A percentile compares a stretch with the other conserved stretches of the same genome.
These are phyloP conservation scores for Cynopterus brachyotis DNA, from an alignment of 2,113 vertebrate species.

Conservation along the genomic window DNA sequence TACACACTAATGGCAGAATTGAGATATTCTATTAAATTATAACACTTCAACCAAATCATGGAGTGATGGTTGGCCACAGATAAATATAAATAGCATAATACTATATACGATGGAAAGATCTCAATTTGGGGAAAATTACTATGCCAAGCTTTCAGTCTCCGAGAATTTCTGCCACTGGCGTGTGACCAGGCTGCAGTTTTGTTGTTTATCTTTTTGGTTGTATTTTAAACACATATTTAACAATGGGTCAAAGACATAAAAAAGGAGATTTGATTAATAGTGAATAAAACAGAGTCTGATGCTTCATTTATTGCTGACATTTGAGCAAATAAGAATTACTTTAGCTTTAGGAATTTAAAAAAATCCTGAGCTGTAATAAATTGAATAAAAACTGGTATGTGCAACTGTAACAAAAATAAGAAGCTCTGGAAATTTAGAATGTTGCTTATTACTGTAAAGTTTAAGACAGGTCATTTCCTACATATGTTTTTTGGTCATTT, in stretches of 20 bases:
- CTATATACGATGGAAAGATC: neutral
- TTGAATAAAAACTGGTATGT: neutral
- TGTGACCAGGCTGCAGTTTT: neutral
- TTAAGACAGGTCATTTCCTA: neutral
- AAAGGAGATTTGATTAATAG: neutral
- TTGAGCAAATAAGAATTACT: neutral
- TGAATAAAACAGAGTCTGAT: neutral
- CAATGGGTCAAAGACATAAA: neutral
- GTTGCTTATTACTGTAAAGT: neutral
- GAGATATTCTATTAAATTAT: neutral
- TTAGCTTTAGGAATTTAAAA: neutral
- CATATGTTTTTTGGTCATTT: neutral
- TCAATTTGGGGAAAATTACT: neutral
- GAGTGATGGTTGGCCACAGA: neutral
- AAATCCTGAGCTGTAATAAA: neutral
- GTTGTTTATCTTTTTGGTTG: neutral
- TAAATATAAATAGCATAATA: neutral
- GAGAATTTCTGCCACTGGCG: neutral
- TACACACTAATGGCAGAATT: neutral
- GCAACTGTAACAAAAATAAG: neutral
- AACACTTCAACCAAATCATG: neutral
- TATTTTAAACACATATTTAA: neutral
- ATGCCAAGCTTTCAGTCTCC: neutral
- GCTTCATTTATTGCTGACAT: neutral
- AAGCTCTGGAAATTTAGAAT: neutral